These are phyloP conservation scores for Aphaenogaster ashmeadi DNA, from an alignment of 1,140 invertebrate species.

Conservation along the genomic window DNA sequence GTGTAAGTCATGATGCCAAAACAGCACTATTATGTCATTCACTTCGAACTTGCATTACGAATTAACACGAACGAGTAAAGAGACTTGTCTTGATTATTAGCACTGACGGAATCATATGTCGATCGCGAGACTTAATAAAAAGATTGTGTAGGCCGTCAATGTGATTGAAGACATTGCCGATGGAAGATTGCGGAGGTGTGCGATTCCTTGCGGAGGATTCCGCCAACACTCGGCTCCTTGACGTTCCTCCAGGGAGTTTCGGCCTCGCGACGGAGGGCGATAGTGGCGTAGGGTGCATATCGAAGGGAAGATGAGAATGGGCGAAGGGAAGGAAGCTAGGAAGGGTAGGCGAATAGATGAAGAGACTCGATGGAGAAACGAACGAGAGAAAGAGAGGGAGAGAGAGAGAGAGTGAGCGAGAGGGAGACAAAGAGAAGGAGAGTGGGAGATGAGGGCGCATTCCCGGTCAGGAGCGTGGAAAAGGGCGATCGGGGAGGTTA, in stretches of 20 bases:
- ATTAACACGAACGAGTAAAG: slow-evolving; percentile 30
- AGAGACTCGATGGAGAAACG: slow-evolving; percentile 58
- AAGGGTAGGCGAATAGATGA: slow-evolving; percentile 57
- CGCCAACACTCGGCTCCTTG: slow-evolving; percentile 75
- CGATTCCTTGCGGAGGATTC: slow-evolving; percentile 73
- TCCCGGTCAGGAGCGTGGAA: slow-evolving; percentile 62
- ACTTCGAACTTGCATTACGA: slow-evolving; percentile 25
- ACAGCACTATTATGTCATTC: neutral
- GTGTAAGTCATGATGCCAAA: neutral
- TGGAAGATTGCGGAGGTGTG: slow-evolving; percentile 47
- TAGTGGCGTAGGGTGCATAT: slow-evolving; percentile 77
- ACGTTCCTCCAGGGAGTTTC: slow-evolving; percentile 78
- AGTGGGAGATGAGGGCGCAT: slow-evolving; percentile 30
- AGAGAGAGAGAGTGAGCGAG: neutral
- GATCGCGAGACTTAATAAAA: slow-evolving; percentile 46
- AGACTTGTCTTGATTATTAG: slow-evolving; percentile 20
- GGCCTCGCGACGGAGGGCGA: slow-evolving; percentile 70
- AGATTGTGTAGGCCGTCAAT: slow-evolving; percentile 45
- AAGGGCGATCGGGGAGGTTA: slow-evolving; percentile 73
- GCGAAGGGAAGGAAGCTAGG: slow-evolving; percentile 51
- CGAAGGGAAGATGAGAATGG: slow-evolving; percentile 74
- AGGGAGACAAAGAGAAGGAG: slow-evolving; percentile 9
- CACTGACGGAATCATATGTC: slow-evolving; percentile 1
- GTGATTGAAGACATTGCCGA: slow-evolving; percentile 52
- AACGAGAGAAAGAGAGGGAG: neutral